phyloP scores from a whole-genome alignment of 2,888 invertebrate species.

The Trilocha varians region DNA sequence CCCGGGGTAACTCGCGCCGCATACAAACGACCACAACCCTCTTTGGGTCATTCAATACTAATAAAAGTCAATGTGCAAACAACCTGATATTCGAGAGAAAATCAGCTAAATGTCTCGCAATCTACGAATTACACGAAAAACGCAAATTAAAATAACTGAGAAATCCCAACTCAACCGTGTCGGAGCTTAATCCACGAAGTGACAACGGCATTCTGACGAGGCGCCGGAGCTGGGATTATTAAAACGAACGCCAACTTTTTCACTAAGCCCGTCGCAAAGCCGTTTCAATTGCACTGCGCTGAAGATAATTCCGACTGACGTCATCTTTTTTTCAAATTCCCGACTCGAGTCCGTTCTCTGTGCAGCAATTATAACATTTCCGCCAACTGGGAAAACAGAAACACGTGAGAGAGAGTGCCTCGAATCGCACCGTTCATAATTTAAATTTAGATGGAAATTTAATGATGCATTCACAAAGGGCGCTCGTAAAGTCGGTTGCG shows the following conservation, averaged over 20 bases:
- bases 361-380: slow-evolving; percentile 73
- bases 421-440: slow-evolving; percentile 66
- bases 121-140: slow-evolving; percentile 54
- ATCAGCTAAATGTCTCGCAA: slow-evolving; percentile 31
- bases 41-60: slow-evolving; percentile 37
- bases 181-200: slow-evolving; percentile 72
- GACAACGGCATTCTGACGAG: slow-evolving; percentile 74
- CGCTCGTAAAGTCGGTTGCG: slow-evolving; percentile 72
- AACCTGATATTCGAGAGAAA: slow-evolving; percentile 33
- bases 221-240: slow-evolving; percentile 73
- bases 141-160: slow-evolving; percentile 71
- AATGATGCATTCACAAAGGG: slow-evolving; percentile 73
- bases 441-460: slow-evolving; percentile 74
- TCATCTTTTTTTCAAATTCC: slow-evolving; percentile 72
- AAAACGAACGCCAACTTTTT: slow-evolving; percentile 75
- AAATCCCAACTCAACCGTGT: slow-evolving; percentile 72
- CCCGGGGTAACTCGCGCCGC: slow-evolving; percentile 51
- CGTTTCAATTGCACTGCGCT: slow-evolving; percentile 74
- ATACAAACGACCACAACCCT: slow-evolving; percentile 58
- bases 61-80: slow-evolving; percentile 45
- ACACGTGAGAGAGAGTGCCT: slow-evolving; percentile 65
- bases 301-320: slow-evolving; percentile 73
- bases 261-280: slow-evolving; percentile 73
- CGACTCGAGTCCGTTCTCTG: slow-evolving; percentile 67
- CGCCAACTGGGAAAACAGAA: slow-evolving; percentile 71